A percentile compares a stretch with the other conserved stretches of the same genome.
phyloP scores from a whole-genome alignment of 2,888 invertebrate genomes.

The Euspilapteryx auroguttella region DNA sequence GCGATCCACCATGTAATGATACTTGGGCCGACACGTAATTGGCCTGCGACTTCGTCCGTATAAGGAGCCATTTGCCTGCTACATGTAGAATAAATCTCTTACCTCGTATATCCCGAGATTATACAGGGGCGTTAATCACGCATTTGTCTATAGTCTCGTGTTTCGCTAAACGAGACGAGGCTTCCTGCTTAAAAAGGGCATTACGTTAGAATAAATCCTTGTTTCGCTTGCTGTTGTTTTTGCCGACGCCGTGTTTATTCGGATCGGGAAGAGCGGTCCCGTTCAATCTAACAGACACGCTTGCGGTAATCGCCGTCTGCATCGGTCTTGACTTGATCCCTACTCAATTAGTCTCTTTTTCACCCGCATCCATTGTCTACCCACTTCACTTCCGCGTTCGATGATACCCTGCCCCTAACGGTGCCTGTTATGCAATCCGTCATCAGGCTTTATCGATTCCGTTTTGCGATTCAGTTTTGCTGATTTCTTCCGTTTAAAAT shows the following conservation, averaged over 20 bases:
- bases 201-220: constrained; percentile 2
- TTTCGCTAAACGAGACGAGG: too few species aligned
- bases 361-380: constrained; percentile 26
- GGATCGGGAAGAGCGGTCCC: constrained; percentile 19
- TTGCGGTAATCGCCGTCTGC: constrained; percentile 32
- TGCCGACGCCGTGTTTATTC: too few species aligned
- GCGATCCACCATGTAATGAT: constrained; percentile 37
- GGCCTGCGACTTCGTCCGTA: constrained; percentile 21
- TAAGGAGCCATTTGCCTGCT: constrained; percentile 20
- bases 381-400: constrained; percentile 16
- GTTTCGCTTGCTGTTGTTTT: too few species aligned
- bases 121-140: too few species aligned
- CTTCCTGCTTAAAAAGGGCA: constrained; percentile 3
- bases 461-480: background rate
- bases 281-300: constrained; percentile 22
- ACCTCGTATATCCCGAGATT: too few species aligned
- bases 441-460: constrained; percentile 19
- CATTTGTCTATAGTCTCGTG: background rate
- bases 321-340: constrained; percentile 17
- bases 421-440: constrained; percentile 25
- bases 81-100: too few species aligned
- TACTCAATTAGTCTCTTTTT: constrained; percentile 29
- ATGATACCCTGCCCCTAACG: constrained; percentile 21
- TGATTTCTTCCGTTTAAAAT: constrained; percentile 11
- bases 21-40: constrained; percentile 35